phyloP scores from a whole-genome alignment of 2,113 vertebrate genomes.

The Oceanites oceanicus region DNA sequence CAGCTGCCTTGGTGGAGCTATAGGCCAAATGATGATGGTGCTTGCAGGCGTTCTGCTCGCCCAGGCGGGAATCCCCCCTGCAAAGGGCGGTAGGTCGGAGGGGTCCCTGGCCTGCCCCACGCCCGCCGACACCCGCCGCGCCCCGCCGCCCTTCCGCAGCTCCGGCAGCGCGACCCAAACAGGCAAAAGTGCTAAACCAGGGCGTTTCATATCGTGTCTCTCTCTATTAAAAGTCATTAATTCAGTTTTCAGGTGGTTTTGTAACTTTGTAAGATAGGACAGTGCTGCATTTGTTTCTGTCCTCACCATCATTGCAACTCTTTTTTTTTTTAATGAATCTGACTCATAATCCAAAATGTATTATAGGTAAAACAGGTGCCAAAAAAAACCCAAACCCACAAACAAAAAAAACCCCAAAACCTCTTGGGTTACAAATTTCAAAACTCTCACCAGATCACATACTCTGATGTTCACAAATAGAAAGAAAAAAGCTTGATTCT shows the following conservation, averaged over 20 bases:
- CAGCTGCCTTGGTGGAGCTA: not conserved
- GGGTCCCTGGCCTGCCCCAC: fast-evolving
- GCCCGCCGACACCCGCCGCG: not conserved
- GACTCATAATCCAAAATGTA: not conserved
- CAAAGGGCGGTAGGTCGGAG: not conserved
- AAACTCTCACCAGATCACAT: not conserved
- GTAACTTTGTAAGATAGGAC: not conserved
- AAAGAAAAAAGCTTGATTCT: not conserved
- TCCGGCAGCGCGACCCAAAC: fast-evolving
- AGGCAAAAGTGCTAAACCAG: not conserved
- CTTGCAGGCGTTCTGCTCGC: not conserved
- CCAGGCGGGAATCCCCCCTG: not conserved
- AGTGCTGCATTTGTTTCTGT: not conserved
- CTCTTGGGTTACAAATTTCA: not conserved
- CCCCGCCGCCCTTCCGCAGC: not conserved
- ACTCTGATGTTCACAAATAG: not conserved
- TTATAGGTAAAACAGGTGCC: not conserved
- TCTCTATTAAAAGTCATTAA: not conserved
- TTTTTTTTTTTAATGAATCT: not conserved
- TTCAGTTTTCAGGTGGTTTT: not conserved
- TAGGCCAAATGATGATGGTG: fast-evolving
- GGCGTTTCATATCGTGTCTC: not conserved
- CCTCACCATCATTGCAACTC: not conserved
- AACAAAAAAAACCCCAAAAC: not conserved
- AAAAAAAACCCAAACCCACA: not conserved